Conservation (phyloP, 2,797 vertebrate genomes). For the Ispidina picta region DNA sequence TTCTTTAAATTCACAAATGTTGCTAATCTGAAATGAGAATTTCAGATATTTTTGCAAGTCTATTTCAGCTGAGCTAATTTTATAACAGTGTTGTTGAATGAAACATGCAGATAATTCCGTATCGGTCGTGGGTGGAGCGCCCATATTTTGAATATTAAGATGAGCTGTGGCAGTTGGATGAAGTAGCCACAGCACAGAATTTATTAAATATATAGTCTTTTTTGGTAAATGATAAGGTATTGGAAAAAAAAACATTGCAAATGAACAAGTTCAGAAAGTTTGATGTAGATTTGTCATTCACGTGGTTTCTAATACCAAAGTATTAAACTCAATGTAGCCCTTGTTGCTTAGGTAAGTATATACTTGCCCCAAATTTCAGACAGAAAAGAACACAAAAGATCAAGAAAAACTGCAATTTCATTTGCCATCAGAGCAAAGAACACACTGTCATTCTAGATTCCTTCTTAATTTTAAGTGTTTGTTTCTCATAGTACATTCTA, state of each 20-base stretch:
- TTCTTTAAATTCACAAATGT: slow-evolving; percentile 79
- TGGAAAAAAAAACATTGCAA: background rate
- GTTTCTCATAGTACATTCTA: background rate
- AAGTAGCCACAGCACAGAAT: slow-evolving; percentile 24
- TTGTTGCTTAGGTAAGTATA: slow-evolving; percentile 27
- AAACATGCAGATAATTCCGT: slow-evolving; percentile 75
- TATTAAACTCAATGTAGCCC: background rate
- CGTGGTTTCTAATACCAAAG: background rate
- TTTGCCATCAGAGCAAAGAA: background rate
- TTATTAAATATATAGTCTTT: slow-evolving; percentile 1
- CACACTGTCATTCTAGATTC: background rate
- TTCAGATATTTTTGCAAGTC: slow-evolving; percentile 77
- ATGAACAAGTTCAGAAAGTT: background rate
- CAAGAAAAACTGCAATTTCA: background rate
- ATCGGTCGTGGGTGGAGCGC: slow-evolving; percentile 37
- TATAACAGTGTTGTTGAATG: slow-evolving; percentile 74
- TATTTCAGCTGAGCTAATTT: slow-evolving; percentile 78
- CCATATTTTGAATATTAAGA: slow-evolving; percentile 48
- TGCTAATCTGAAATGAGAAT: slow-evolving; percentile 80
- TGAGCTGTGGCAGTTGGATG: slow-evolving; percentile 33
- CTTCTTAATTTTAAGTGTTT: background rate
- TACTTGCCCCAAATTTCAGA: background rate
- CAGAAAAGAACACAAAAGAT: background rate
- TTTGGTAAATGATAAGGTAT: background rate
- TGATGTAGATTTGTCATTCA: background rate